Evolutionary conservation across 2,113 vertebrate genomes (phyloP).

Genomic region (Fregata magnificens): DNA sequence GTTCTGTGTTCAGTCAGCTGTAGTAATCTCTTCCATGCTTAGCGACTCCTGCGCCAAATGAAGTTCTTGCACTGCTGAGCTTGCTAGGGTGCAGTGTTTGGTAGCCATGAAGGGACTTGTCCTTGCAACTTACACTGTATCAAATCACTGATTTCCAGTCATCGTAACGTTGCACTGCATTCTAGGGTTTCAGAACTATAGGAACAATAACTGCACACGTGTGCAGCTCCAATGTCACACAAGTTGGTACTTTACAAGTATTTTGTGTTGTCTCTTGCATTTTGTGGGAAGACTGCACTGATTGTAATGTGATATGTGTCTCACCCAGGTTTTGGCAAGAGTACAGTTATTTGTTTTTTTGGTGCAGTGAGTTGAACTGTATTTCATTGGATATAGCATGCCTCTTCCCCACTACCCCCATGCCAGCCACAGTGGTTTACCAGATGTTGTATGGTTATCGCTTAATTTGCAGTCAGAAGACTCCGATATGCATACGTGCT

Average conservation of each 20-base stretch:
- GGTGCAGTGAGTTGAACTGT: background rate
- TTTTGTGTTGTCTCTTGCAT: background rate
- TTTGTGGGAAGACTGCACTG: background rate
- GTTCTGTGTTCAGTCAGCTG: background rate
- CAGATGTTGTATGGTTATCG: background rate
- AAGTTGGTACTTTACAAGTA: background rate
- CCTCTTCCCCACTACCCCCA: background rate
- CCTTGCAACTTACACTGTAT: background rate
- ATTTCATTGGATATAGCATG: background rate
- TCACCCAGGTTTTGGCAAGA: background rate
- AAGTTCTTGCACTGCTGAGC: background rate
- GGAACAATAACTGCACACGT: background rate
- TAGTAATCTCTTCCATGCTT: background rate
- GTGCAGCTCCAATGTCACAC: background rate
- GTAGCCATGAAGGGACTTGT: background rate
- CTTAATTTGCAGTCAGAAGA: background rate
- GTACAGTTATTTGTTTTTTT: background rate
- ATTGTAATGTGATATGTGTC: background rate
- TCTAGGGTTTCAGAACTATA: background rate
- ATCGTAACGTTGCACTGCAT: background rate
- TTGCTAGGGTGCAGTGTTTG: background rate
- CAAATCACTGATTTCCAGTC: background rate
- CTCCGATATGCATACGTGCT: background rate
- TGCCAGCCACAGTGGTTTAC: background rate
- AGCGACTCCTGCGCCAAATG: fast-evolving